Evolutionary conservation across 1,140 invertebrate genomes (phyloP).

Genomic region (Euura saliciscinereae): DNA sequence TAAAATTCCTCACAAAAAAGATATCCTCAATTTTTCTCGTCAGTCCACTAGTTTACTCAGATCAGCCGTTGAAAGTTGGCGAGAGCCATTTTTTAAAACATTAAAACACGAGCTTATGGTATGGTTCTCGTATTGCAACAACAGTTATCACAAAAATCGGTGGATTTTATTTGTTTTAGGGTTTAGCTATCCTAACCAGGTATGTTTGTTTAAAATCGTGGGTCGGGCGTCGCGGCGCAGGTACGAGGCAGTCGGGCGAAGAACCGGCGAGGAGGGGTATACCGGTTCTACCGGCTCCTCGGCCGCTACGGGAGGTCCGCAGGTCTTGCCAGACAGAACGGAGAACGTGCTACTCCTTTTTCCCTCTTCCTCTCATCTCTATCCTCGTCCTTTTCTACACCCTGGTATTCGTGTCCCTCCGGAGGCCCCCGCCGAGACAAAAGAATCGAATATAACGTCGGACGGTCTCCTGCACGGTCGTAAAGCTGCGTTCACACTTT

Average conservation of each 20-base stretch:
- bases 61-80: too few species aligned
- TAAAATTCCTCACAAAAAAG: too few species aligned
- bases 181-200: too few species aligned
- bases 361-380: not conserved
- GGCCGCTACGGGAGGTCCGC: not conserved
- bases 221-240: too few species aligned
- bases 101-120: too few species aligned
- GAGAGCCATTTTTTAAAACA: too few species aligned
- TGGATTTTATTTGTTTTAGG: too few species aligned
- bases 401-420: not conserved
- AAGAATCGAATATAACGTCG: constrained; percentile 1
- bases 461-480: not conserved
- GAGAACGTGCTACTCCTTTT: constrained; percentile 2
- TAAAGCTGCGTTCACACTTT: not conserved
- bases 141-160: too few species aligned
- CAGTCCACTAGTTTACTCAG: too few species aligned
- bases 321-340: not conserved
- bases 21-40: too few species aligned
- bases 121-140: too few species aligned
- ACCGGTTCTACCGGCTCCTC: constrained; percentile 3
- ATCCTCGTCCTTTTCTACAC: not conserved
- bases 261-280: not conserved
- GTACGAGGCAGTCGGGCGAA: not conserved
- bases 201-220: too few species aligned
- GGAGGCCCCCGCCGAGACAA: not conserved